Evolutionary conservation across 2,113 vertebrate genomes (phyloP).

Genomic region (Sciurus niger): DNA sequence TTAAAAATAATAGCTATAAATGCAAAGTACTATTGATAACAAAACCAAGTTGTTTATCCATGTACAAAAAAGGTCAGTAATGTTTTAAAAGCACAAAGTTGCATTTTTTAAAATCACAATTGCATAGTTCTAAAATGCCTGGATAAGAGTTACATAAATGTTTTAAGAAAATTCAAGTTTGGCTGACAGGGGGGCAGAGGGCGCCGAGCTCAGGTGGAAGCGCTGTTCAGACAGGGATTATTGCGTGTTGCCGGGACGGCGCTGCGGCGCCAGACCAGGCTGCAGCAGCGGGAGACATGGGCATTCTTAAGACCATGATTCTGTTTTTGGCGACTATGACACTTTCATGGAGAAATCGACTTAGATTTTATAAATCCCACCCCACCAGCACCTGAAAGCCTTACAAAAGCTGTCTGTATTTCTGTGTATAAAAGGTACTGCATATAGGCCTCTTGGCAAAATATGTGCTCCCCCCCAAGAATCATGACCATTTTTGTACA

Average conservation of each 20-base stretch:
- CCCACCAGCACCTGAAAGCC: conserved; percentile 81
- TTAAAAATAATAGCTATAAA: conserved; percentile 86
- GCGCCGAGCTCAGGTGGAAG: conserved; percentile 66
- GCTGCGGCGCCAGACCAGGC: not conserved
- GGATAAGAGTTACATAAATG: conserved; percentile 61
- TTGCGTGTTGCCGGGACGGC: conserved; percentile 35
- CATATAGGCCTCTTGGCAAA: conserved; percentile 72
- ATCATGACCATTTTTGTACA: conserved; percentile 77
- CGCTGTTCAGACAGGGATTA: conserved; percentile 62
- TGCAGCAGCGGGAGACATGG: conserved; percentile 76
- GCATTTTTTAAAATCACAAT: conserved; percentile 73
- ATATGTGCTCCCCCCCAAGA: conserved; percentile 79
- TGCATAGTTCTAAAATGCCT: conserved; percentile 82
- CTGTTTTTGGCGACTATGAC: conserved; percentile 75
- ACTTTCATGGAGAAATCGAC: conserved; percentile 65
- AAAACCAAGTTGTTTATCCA: conserved; percentile 84
- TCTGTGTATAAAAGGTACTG: conserved; percentile 81
- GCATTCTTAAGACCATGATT: conserved; percentile 74
- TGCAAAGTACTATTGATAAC: conserved; percentile 83
- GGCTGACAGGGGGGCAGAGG: conserved; percentile 67
- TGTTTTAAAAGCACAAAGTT: conserved; percentile 82
- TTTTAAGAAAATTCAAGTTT: conserved; percentile 84
- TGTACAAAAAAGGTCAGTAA: conserved; percentile 81
- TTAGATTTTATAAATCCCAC: conserved; percentile 51
- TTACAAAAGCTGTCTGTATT: conserved; percentile 70